Evolutionary conservation across 2,797 vertebrate genomes (phyloP).

Genomic region (Pachyuromys duprasi): DNA sequence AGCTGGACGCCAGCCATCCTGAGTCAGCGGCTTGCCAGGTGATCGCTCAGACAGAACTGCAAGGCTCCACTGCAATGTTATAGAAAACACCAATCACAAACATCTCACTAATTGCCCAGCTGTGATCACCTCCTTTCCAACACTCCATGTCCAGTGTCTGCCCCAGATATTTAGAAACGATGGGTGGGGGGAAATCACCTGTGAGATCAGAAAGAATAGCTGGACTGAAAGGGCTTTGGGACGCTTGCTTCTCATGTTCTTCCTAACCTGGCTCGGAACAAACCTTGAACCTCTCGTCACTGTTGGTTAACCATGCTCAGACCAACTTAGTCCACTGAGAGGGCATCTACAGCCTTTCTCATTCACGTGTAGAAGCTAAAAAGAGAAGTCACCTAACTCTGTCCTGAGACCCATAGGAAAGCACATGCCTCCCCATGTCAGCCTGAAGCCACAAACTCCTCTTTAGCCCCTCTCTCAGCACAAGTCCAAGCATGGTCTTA

Average conservation of each 20-base stretch:
- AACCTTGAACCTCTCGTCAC: background rate
- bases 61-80: slow-evolving; percentile 47
- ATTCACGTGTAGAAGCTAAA: background rate
- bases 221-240: background rate
- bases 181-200: background rate
- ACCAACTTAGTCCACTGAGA: background rate
- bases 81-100: slow-evolving; percentile 63
- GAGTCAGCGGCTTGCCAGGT: slow-evolving; percentile 68
- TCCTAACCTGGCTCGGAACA: background rate
- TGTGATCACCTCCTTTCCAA: background rate
- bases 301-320: background rate
- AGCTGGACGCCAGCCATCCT: slow-evolving; percentile 47
- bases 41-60: slow-evolving; percentile 42
- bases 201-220: background rate
- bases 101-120: slow-evolving; percentile 16
- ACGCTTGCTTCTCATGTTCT: slow-evolving; percentile 25
- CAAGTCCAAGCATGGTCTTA: background rate
- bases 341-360: background rate
- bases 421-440: rapidly evolving
- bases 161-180: background rate
- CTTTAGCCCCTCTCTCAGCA: slow-evolving; percentile 6
- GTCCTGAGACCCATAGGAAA: background rate
- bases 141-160: background rate
- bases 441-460: slow-evolving; percentile 4
- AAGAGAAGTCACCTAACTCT: background rate